Percentiles rank a stretch among this genome's conserved stretches.
These are phyloP conservation scores for Hypsibius dujardini DNA, from an alignment of 1,140 invertebrate genomes.

Conservation along the genomic window DNA sequence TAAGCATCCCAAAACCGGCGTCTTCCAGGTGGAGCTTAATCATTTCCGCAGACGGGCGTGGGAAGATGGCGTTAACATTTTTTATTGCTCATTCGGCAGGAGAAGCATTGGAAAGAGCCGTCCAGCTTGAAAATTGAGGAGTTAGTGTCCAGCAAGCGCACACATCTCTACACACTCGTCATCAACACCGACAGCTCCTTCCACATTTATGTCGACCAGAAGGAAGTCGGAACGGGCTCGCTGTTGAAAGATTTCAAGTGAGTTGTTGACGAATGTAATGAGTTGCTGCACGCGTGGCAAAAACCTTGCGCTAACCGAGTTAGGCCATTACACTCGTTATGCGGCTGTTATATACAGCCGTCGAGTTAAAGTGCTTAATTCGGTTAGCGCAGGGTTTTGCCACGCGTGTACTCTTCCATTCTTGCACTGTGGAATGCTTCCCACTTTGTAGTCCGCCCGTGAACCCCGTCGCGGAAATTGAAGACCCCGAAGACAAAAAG, in stretches of 20 bases:
- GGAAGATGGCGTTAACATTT: too few relatives aligned
- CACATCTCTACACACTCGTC: slow-evolving; percentile 80
- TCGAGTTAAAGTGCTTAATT: too few relatives aligned
- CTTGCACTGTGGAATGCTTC: too few relatives aligned
- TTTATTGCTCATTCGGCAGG: too few relatives aligned
- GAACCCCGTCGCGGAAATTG: slow-evolving; percentile 83
- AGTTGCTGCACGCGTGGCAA: too few relatives aligned
- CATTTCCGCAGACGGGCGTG: too few relatives aligned
- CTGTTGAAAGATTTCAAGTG: slow-evolving; percentile 64
- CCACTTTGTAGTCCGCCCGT: slow-evolving; percentile 71
- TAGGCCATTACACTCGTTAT: too few relatives aligned
- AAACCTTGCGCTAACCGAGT: too few relatives aligned
- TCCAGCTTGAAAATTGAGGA: slow-evolving; percentile 65
- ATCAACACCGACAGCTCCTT: slow-evolving; percentile 67
- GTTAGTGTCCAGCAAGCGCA: slow-evolving; percentile 78
- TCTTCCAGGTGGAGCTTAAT: slow-evolving; percentile 41
- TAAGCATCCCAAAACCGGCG: slow-evolving; percentile 77
- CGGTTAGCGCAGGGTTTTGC: too few relatives aligned
- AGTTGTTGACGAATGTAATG: slow-evolving; percentile 19
- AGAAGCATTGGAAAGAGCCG: slow-evolving; percentile 54
- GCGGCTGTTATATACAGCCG: too few relatives aligned
- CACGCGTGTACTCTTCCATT: too few relatives aligned
- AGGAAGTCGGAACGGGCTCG: slow-evolving; percentile 59
- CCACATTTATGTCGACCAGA: slow-evolving; percentile 46
- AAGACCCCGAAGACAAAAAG: slow-evolving; percentile 74